Evolutionary conservation across 2,888 invertebrate genomes (phyloP), one percentile per base, ranked within the genome.

Genomic region (Oscheius onirici): DNA sequence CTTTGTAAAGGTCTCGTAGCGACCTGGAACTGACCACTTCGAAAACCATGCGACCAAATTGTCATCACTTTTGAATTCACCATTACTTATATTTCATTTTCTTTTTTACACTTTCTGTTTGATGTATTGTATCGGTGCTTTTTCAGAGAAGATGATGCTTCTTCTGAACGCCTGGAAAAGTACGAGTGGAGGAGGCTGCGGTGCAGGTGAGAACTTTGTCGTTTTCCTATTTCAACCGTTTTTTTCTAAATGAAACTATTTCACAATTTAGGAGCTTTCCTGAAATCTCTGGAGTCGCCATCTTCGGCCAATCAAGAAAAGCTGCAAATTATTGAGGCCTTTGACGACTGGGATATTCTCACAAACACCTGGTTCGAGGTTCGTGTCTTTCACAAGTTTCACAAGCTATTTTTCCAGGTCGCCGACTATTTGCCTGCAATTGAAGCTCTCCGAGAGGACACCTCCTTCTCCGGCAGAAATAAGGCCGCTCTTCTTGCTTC

Each of bases 401-500:
- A 28, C 17, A 24, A 49, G 17, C 44, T 26, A 8, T 28, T n/a
- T 34, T 67, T 69, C 26, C 41, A 77, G 77, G 76, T 84, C 46
- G 84, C 84, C 51, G 81, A 84, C 67, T 80, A 73, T 49, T 65
- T 84, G 8, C 67, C 73, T 17, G 71, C 67, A 24, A 77, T 84
- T 86, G 97, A 99, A 90, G 94, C 95, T 88, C 91, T 99, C 34
- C 94, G 96, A 87, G 97, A 97, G 90, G 95, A 97, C 87, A 92
- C 93, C 87, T 90, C 90, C 44, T 93, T 99, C 89, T 88, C 79
- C 91, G 93, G 96, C 87, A 93, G 94, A 86, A 93, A 95, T 86
- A 90, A 97, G 67, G 97, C 99, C 61, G 97, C 97, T 34, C 91
- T 99, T 82, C 95, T 99, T 5, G 97, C 96, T 6, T 97, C 97